phyloP scores from a whole-genome alignment of 2,113 vertebrate species.

The Eclectus roratus region DNA sequence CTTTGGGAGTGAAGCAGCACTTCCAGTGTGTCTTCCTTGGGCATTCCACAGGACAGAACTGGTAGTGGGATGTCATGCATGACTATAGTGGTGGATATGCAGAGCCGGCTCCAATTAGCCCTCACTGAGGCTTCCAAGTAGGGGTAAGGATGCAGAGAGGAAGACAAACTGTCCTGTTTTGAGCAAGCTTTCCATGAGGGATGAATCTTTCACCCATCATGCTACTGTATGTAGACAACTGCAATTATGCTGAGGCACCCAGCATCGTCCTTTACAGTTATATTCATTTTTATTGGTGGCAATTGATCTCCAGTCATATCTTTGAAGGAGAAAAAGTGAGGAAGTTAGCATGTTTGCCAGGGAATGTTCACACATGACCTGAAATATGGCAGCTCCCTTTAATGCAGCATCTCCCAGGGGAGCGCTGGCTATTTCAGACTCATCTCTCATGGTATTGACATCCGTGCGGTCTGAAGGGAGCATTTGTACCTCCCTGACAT shows the following conservation, averaged over 20 bases:
- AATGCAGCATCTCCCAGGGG: not conserved
- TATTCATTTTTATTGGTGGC: not conserved
- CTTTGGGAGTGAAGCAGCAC: not conserved
- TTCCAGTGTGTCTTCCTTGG: fast-evolving
- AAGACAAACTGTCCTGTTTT: not conserved
- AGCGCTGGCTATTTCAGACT: not conserved
- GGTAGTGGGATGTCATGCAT: not conserved
- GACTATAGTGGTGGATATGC: fast-evolving
- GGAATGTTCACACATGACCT: not conserved
- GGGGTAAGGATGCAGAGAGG: not conserved
- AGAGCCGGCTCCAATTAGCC: not conserved
- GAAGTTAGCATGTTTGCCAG: not conserved
- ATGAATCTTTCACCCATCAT: not conserved
- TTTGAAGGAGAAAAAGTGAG: not conserved
- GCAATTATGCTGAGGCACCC: not conserved
- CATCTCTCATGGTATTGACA: not conserved
- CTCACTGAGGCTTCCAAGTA: not conserved
- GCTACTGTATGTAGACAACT: not conserved
- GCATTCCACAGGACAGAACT: not conserved
- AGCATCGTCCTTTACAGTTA: not conserved
- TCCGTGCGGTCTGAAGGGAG: not conserved
- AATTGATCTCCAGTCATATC: not conserved
- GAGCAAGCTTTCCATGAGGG: not conserved
- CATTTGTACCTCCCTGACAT: slow-evolving; percentile 30
- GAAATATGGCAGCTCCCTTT: slow-evolving; percentile 20